These are phyloP conservation scores for Jaculus jaculus DNA, from an alignment of 2,113 vertebrate genomes.

Conservation along the genomic window DNA sequence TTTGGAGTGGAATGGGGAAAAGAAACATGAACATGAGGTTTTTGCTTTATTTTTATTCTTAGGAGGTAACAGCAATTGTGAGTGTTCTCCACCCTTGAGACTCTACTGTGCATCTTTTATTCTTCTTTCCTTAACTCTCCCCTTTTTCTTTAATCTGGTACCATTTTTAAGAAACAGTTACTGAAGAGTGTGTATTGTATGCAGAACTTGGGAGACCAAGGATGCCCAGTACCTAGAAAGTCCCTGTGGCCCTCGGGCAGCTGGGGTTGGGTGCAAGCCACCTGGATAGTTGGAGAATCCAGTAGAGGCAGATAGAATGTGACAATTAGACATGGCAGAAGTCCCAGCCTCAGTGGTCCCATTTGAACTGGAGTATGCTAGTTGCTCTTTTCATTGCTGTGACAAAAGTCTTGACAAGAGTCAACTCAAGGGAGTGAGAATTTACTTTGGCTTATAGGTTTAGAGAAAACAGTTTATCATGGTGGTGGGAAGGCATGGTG, in stretches of 20 bases:
- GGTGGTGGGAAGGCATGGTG: not conserved
- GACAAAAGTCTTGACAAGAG: not conserved
- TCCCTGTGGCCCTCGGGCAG: not conserved
- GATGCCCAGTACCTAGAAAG: not conserved
- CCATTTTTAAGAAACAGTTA: not conserved
- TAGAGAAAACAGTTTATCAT: too few relatives aligned
- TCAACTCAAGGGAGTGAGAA: not conserved
- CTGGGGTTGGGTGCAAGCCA: not conserved
- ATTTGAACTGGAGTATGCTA: not conserved
- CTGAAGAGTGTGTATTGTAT: not conserved
- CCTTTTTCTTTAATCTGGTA: not conserved
- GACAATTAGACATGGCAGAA: not conserved
- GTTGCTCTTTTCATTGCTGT: not conserved
- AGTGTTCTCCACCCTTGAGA: not conserved
- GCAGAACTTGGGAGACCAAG: slow-evolving; percentile 12
- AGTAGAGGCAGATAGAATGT: not conserved
- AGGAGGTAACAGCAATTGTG: not conserved
- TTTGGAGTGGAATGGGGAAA: not conserved
- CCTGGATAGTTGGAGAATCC: not conserved
- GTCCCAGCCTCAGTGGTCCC: not conserved
- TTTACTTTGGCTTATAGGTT: not conserved
- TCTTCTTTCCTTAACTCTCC: not conserved
- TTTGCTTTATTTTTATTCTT: not conserved
- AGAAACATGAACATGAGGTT: not conserved
- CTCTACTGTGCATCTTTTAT: not conserved